Conservation (phyloP, 2,888 invertebrate genomes). For the Dryobota labecula region DNA sequence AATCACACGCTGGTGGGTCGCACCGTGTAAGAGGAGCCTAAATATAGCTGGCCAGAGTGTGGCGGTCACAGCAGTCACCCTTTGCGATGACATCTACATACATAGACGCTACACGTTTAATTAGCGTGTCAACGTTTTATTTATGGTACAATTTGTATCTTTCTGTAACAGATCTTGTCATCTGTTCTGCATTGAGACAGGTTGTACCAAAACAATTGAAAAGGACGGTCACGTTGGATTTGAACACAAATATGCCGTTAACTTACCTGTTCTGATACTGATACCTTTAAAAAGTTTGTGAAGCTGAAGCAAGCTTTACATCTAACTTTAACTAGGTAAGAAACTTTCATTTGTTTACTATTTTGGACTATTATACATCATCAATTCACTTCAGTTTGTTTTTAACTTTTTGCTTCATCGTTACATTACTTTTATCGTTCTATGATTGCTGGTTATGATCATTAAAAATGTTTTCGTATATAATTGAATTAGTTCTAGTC, state of each 20-base stretch:
- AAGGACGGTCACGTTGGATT: slow-evolving; percentile 15
- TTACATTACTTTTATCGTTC: slow-evolving; percentile 37
- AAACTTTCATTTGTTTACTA: too few relatives aligned
- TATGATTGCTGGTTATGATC: slow-evolving; percentile 47
- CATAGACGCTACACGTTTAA: slow-evolving; percentile 57
- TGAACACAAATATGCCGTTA: slow-evolving; percentile 35
- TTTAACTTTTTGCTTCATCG: slow-evolving; percentile 23
- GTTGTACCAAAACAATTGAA: slow-evolving; percentile 39
- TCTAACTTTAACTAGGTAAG: too few relatives aligned
- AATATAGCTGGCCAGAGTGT: slow-evolving; percentile 80
- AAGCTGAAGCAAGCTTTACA: slow-evolving; percentile 10
- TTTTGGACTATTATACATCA: too few relatives aligned
- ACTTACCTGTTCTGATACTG: slow-evolving; percentile 53
- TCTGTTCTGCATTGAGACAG: slow-evolving; percentile 32
- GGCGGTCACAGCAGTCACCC: slow-evolving; percentile 73
- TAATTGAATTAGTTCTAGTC: slow-evolving; percentile 61
- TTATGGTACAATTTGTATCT: slow-evolving; percentile 41
- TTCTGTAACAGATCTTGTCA: slow-evolving; percentile 36
- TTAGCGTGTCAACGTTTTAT: slow-evolving; percentile 57
- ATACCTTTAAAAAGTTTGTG: slow-evolving; percentile 31
- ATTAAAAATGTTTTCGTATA: slow-evolving; percentile 42
- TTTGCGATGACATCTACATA: slow-evolving; percentile 67
- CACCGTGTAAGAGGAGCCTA: slow-evolving; percentile 77
- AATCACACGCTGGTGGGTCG: slow-evolving; percentile 81
- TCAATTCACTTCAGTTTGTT: slow-evolving; percentile 42